Conservation (phyloP, 2,113 vertebrate genomes). For the Chloropsis cyanopogon region DNA sequence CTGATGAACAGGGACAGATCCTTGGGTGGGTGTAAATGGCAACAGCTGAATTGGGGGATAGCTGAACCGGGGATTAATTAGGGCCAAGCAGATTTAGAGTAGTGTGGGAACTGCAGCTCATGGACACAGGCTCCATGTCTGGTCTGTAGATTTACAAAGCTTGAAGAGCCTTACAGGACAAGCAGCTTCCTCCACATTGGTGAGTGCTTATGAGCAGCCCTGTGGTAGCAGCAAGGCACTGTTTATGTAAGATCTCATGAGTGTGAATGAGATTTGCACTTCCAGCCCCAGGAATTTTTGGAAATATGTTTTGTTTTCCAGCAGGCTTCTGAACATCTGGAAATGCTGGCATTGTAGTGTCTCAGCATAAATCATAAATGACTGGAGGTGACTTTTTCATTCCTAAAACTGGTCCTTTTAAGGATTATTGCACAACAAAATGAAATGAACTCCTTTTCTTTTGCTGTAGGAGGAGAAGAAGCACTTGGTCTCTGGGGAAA, state of each 20-base stretch:
- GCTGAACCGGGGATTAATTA: not conserved
- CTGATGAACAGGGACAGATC: not conserved
- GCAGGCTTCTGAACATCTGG: slow-evolving; percentile 43
- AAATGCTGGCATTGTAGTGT: slow-evolving; percentile 17
- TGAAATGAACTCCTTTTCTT: not conserved
- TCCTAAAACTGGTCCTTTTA: not conserved
- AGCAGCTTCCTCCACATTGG: not conserved
- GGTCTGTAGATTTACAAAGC: not conserved
- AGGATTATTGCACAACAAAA: not conserved
- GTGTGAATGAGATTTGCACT: slow-evolving; percentile 24
- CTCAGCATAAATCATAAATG: slow-evolving; percentile 28
- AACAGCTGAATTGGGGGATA: not conserved
- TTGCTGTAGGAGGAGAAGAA: not conserved
- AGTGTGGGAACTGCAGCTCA: not conserved
- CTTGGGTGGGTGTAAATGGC: not conserved
- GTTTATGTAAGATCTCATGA: not conserved
- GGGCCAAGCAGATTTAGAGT: not conserved
- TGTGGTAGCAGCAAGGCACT: not conserved
- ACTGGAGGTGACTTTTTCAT: not conserved
- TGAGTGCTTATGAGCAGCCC: not conserved
- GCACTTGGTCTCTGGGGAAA: not conserved
- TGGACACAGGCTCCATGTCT: rapidly evolving
- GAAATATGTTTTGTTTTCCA: slow-evolving; percentile 34
- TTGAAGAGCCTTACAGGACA: not conserved
- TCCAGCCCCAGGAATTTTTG: slow-evolving; percentile 5